These are phyloP conservation scores for Abscondita cerata DNA, from an alignment of 2,888 invertebrate species.

Conservation along the genomic window DNA sequence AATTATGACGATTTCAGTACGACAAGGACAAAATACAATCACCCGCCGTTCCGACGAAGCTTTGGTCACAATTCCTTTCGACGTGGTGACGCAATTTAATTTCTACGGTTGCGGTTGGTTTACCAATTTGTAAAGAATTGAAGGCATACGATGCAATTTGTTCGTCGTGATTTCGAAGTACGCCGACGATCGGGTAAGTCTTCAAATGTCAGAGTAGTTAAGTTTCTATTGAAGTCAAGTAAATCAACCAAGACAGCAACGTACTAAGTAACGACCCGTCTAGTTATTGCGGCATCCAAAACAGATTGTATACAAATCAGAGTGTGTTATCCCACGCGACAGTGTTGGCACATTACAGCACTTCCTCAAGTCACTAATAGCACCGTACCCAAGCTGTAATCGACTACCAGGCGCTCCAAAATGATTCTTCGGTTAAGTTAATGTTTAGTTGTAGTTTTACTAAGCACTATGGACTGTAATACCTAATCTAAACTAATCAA, in stretches of 20 bases:
- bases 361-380: constrained; percentile 68
- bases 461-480: no score
- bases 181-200: constrained; percentile 67
- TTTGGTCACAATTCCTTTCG: constrained; percentile 81
- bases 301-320: constrained; percentile 76
- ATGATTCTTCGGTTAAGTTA: no score
- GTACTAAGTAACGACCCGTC: constrained; percentile 73
- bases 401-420: no score
- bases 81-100: constrained; percentile 67
- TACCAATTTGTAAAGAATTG: constrained; percentile 78
- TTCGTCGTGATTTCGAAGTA: constrained; percentile 83
- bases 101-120: constrained; percentile 90
- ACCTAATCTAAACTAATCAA: no score
- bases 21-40: constrained; percentile 71
- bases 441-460: no score
- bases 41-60: constrained; percentile 73
- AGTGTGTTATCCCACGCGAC: constrained; percentile 74
- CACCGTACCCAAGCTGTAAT: constrained; percentile 49
- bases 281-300: constrained; percentile 79
- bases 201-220: background rate
- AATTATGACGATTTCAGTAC: constrained; percentile 65
- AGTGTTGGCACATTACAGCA: constrained; percentile 63
- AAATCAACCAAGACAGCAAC: constrained; percentile 61
- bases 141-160: constrained; percentile 72
- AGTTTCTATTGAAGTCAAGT: background rate